These are phyloP conservation scores for Microcebus tavaratra DNA, from an alignment of 2,113 vertebrate species.

Conservation along the genomic window DNA sequence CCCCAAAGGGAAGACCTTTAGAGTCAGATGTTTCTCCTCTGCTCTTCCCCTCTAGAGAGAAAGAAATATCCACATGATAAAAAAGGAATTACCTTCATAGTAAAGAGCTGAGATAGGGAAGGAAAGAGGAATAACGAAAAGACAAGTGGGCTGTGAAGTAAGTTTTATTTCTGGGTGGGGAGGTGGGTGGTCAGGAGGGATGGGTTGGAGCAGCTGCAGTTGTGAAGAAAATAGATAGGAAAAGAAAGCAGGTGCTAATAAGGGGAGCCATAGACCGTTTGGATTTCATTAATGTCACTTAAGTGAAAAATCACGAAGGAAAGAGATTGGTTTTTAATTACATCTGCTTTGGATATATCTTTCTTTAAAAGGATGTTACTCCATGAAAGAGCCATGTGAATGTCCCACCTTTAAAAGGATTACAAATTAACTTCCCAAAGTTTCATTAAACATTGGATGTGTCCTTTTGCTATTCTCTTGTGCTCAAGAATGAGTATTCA, in stretches of 20 bases:
- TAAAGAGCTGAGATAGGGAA: not conserved
- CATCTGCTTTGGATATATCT: not conserved
- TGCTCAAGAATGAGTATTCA: conserved; percentile 3
- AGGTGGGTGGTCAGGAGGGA: not conserved
- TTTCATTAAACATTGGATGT: not conserved
- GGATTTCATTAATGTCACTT: not conserved
- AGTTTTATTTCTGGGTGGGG: not conserved
- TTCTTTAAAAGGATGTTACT: not conserved
- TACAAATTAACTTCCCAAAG: not conserved
- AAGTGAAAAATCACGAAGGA: not conserved
- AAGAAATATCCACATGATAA: not conserved
- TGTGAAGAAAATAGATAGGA: not conserved
- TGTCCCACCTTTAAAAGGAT: not conserved
- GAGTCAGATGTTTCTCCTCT: not conserved
- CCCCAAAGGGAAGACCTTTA: not conserved
- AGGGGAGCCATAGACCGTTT: not conserved
- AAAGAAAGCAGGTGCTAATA: not conserved
- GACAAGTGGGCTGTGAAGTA: not conserved
- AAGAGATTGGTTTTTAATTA: not conserved
- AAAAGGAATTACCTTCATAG: not conserved
- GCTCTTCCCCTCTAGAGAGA: not conserved
- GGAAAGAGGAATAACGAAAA: not conserved
- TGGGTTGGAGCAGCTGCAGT: not conserved
- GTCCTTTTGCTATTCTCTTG: not conserved
- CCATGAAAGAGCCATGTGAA: not conserved